Evolutionary conservation across 2,888 invertebrate genomes (phyloP), one percentile per base, ranked within the genome.

Genomic region (Kuschelorhynchus macadamiae): DNA sequence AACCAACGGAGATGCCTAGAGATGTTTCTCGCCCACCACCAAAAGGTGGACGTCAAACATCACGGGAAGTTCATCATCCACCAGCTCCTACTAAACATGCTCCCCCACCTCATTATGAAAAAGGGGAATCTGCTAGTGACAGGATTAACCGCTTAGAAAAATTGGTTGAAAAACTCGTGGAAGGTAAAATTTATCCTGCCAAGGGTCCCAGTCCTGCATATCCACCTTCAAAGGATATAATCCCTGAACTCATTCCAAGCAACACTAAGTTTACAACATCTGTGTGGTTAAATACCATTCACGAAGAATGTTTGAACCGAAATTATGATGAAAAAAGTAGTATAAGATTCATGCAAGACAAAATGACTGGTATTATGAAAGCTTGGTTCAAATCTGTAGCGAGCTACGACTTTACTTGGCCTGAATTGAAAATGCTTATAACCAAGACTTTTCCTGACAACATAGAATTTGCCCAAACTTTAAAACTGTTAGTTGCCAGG

Each of bases 361-460:
- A 75, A 71, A 78, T 79, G 78, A 72, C 77, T 16, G 78, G 79
- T 11, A 71, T 78, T 49, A 71, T 79, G 33, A 79, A 79, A 50
- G 73, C 78, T 30, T 79, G 79, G 79, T 78, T 74, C 50, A 79
- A 78, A 53, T 74, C 73, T 11, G 63, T 79, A 1, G 46, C 73
- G 5, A 62, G 61, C 52, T 75, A 71, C 68, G 72, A 77, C 57
- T 78, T 74, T 59, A 76, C 77, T 11, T 79, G 79, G 79, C 77
- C 76, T 5, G 79, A 79, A 62, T 66, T 77, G 61, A 77, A 78
- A 70, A 65, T 78, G 56, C 70, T 78, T 2, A 76, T 79, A 50
- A 74, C 72, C 1, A 74, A 75, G 71, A 75, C 74, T 7, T 79
- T 78, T 66, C 79, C 79, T 11, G 79, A 79, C 59, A 79, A 77